These are phyloP conservation scores for Cyclargus thomasi DNA, from an alignment of 1,140 invertebrate genomes.

Conservation along the genomic window DNA sequence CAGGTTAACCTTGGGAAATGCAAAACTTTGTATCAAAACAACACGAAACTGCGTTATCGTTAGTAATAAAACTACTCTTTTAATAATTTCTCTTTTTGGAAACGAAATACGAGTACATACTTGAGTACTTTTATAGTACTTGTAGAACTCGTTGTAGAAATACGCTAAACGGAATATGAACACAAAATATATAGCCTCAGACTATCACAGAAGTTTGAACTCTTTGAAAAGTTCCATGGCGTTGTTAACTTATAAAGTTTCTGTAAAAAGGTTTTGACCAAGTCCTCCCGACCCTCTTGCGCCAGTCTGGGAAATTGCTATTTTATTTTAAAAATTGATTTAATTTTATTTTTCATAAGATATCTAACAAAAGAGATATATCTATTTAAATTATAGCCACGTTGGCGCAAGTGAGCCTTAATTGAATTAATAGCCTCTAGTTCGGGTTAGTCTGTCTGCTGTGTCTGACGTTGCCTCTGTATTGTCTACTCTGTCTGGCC, in stretches of 20 bases:
- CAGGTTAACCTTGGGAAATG: neutral
- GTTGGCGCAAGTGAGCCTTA: no score
- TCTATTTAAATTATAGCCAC: no score
- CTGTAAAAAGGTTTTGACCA: neutral
- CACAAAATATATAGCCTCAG: conserved; percentile 1
- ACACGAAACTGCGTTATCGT: neutral
- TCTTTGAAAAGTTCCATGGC: neutral
- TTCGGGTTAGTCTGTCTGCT: neutral
- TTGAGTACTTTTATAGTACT: no score
- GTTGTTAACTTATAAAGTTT: neutral
- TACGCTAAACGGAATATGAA: neutral
- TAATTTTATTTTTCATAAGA: no score
- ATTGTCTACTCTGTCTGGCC: neutral
- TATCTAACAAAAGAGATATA: neutral
- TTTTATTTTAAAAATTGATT: no score
- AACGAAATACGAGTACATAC: no score
- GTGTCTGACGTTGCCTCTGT: neutral
- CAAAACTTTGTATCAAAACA: neutral
- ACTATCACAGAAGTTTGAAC: neutral
- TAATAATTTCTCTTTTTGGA: no score
- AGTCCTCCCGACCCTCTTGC: no score
- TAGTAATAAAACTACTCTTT: no score
- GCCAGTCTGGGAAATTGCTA: no score
- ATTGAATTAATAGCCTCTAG: neutral
- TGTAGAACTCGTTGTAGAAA: neutral